phyloP scores from a whole-genome alignment of 2,888 invertebrate species.

The Alviniconcha strummeri region DNA sequence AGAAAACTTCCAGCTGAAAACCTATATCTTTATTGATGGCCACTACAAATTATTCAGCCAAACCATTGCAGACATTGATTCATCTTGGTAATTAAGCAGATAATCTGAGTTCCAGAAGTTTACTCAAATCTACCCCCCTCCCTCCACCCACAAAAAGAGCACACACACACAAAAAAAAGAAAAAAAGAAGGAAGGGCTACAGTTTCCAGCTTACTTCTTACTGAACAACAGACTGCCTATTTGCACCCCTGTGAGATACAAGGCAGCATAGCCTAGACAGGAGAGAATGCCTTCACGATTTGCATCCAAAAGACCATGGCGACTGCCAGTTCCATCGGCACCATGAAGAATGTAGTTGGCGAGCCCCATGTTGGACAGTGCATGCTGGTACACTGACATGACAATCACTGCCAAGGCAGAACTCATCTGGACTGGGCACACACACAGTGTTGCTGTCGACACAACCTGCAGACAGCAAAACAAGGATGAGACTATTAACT shows the following conservation, averaged over 20 bases:
- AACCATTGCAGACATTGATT: no score
- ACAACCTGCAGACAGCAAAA: conserved; percentile 75
- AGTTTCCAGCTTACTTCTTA: conserved; percentile 53
- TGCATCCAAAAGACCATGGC: conserved; percentile 81
- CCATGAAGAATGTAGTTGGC: conserved; percentile 81
- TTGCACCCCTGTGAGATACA: conserved; percentile 84
- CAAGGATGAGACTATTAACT: neutral
- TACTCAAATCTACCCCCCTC: neutral
- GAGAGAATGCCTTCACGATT: conserved; percentile 95
- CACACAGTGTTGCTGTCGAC: conserved; percentile 79
- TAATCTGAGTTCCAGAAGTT: no score
- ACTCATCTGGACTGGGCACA: conserved; percentile 76
- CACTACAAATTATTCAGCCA: no score
- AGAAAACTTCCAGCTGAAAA: no score
- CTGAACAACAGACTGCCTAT: conserved; percentile 62
- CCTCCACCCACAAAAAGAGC: neutral
- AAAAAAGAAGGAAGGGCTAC: no score
- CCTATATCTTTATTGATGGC: no score
- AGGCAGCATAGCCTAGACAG: conserved; percentile 86
- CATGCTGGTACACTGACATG: conserved; percentile 80
- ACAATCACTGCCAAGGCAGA: conserved; percentile 78
- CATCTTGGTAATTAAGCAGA: no score
- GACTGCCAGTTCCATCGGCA: conserved; percentile 55
- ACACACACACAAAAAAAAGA: neutral
- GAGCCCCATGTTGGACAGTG: conserved; percentile 79